Conservation (phyloP, 2,888 invertebrate species). For the Drosophila macrospina region DNA sequence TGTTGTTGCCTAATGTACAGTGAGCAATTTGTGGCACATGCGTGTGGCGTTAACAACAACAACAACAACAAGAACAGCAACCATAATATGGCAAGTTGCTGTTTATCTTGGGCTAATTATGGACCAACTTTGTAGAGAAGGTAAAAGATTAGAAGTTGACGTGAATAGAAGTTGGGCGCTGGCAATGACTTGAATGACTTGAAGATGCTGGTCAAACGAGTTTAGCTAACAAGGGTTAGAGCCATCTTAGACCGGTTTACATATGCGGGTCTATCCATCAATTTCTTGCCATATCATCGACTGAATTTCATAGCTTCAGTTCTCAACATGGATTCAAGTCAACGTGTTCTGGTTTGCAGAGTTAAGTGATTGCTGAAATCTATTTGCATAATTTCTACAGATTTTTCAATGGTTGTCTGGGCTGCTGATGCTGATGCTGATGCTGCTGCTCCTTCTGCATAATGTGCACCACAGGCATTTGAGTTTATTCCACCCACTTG, state of each 20-base stretch:
- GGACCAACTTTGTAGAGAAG: conserved; percentile 15
- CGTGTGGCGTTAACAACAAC: conserved; percentile 41
- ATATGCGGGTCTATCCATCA: conserved; percentile 13
- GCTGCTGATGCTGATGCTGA: conserved; percentile 4
- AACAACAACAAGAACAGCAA: conserved; percentile 15
- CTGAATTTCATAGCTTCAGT: conserved; percentile 20
- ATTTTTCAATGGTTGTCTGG: conserved; percentile 75
- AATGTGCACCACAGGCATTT: conserved; percentile 46
- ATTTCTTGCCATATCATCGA: conserved; percentile 38
- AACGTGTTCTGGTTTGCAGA: conserved; percentile 31
- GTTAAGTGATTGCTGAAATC: conserved; percentile 81
- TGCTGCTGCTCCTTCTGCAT: conserved; percentile 27
- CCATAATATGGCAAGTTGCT: conserved; percentile 7
- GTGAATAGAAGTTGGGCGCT: not conserved
- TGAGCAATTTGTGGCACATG: conserved; percentile 65
- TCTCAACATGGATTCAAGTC: conserved; percentile 15
- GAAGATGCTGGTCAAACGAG: conserved; percentile 10
- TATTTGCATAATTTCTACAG: conserved; percentile 81
- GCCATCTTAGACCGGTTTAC: not conserved
- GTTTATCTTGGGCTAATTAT: conserved; percentile 60
- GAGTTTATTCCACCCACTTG: conserved; percentile 31
- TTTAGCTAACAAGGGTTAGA: conserved; percentile 10
- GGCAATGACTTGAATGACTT: conserved; percentile 5
- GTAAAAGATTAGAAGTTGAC: conserved; percentile 10
- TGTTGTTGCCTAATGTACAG: conserved; percentile 63